These are phyloP conservation scores for Pseudochaenichthys georgianus DNA, from an alignment of 2,797 vertebrate genomes.

Conservation along the genomic window DNA sequence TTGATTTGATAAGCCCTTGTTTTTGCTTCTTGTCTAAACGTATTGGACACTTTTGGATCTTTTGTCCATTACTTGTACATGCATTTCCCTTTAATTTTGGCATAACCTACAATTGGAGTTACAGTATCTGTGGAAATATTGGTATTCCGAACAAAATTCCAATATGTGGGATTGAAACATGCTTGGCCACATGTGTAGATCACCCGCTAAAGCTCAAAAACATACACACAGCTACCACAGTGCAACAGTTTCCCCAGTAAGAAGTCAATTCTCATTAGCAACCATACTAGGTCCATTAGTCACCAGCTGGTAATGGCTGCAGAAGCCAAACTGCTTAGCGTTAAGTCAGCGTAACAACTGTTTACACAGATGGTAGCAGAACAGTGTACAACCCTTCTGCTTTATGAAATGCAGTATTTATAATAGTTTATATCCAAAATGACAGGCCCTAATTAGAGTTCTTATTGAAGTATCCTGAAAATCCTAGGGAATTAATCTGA, in stretches of 20 bases:
- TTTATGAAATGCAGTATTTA: neutral
- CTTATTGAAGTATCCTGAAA: neutral
- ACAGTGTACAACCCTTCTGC: neutral
- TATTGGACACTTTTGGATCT: constrained; percentile 2
- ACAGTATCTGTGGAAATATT: constrained; percentile 5
- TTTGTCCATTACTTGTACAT: neutral
- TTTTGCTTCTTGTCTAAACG: constrained; percentile 16
- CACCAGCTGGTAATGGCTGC: constrained; percentile 30
- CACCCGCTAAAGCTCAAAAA: neutral
- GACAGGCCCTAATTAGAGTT: neutral
- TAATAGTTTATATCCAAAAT: neutral
- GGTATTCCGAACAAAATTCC: neutral
- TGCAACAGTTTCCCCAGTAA: constrained; percentile 22
- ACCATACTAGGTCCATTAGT: constrained; percentile 33
- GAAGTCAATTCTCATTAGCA: constrained; percentile 45
- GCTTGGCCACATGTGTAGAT: neutral
- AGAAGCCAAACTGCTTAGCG: constrained; percentile 37
- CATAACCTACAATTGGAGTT: neutral
- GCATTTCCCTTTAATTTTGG: constrained; percentile 1
- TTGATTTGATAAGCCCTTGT: constrained; percentile 11
- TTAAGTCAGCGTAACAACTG: constrained; percentile 35
- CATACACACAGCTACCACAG: neutral
- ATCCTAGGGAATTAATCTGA: neutral
- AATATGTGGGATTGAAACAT: neutral
- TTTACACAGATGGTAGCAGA: constrained; percentile 27